These are phyloP conservation scores for Euschistus heros DNA, from an alignment of 1,140 invertebrate species.

Conservation along the genomic window DNA sequence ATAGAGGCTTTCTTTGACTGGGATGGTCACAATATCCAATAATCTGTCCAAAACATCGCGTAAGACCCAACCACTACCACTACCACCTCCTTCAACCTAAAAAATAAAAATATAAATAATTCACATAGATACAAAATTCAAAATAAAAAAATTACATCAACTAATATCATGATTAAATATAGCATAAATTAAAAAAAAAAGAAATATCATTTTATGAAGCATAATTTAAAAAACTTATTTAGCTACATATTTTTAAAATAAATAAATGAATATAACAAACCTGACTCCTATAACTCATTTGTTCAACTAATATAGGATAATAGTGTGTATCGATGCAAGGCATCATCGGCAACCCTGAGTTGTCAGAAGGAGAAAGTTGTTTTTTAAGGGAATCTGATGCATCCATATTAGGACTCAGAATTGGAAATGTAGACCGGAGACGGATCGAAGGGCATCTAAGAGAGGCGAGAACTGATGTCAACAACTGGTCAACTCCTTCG, in stretches of 20 bases:
- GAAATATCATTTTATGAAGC: no score
- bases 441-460: conserved; percentile 68
- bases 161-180: no score
- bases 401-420: conserved; percentile 37
- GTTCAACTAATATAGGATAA: conserved; percentile 69
- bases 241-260: not conserved
- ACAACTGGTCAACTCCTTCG: conserved; percentile 45
- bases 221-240: no score
- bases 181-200: no score
- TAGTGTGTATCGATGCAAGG: conserved; percentile 58
- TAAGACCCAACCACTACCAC: conserved; percentile 52
- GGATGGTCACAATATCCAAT: conserved; percentile 67
- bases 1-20: conserved; percentile 55
- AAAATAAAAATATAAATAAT: conserved; percentile 19
- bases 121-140: not conserved
- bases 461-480: conserved; percentile 71
- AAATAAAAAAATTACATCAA: not conserved
- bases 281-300: conserved; percentile 66
- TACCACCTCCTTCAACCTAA: conserved; percentile 40
- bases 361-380: conserved; percentile 54
- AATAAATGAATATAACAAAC: conserved; percentile 32
- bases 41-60: conserved; percentile 73
- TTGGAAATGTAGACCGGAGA: conserved; percentile 65
- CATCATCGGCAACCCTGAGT: conserved; percentile 55
- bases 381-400: conserved; percentile 39